A percentile compares a stretch with the other conserved stretches of the same genome.
These are phyloP conservation scores for Chouioia cunea DNA, from an alignment of 2,888 invertebrate species.

Conservation along the genomic window DNA sequence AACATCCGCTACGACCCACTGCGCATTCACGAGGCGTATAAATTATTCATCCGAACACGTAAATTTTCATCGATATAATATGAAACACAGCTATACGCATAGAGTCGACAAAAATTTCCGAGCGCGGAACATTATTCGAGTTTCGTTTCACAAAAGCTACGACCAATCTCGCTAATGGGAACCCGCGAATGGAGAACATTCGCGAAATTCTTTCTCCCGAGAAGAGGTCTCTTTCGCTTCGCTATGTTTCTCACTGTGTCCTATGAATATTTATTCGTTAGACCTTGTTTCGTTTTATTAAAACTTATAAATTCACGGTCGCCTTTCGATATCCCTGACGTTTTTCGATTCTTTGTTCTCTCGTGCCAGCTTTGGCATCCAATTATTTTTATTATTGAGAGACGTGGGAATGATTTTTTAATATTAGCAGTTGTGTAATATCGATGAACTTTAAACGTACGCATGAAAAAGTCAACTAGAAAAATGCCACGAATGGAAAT, in stretches of 20 bases:
- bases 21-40: slow-evolving; percentile 33
- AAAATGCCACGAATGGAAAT: too few species aligned
- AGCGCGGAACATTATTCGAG: slow-evolving; percentile 48
- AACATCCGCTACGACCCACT: slow-evolving; percentile 21
- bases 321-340: background rate
- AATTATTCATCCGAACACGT: slow-evolving; percentile 37
- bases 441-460: too few species aligned
- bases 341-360: too few species aligned
- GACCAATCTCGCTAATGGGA: slow-evolving; percentile 65
- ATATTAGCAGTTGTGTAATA: too few species aligned
- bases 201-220: slow-evolving; percentile 47
- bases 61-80: background rate
- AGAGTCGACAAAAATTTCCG: slow-evolving; percentile 29
- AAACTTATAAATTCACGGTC: slow-evolving; percentile 61
- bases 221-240: background rate
- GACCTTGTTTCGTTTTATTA: slow-evolving; percentile 62
- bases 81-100: background rate
- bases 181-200: slow-evolving; percentile 55
- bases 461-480: too few species aligned
- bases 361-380: too few species aligned
- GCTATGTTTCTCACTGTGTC: slow-evolving; percentile 23
- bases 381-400: too few species aligned
- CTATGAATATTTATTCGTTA: slow-evolving; percentile 61
- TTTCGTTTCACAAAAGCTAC: slow-evolving; percentile 50
- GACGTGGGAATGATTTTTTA: too few species aligned